Conservation (phyloP, 30 jellyfish, hydroid and myxozoan genomes). For the Turritopsis dohrnii region DNA sequence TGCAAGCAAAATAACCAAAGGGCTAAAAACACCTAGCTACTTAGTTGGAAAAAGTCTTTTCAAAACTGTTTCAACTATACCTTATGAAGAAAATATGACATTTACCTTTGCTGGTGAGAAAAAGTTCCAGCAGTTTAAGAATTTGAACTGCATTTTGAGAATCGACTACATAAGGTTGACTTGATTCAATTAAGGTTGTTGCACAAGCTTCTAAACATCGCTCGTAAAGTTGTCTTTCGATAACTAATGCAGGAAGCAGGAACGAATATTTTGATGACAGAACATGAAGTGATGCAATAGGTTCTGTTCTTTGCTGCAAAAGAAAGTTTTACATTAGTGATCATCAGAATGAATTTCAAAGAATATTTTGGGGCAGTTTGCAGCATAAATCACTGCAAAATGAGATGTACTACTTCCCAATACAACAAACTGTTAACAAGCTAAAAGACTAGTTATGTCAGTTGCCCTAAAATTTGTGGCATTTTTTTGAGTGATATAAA, state of each 20-base stretch:
- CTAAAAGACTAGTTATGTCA: too few relatives aligned
- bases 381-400: too few relatives aligned
- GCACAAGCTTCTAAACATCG: constrained; percentile 54
- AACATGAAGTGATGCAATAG: constrained; percentile 66
- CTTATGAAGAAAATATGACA: not conserved
- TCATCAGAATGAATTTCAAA: not conserved
- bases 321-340: not conserved
- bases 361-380: too few relatives aligned
- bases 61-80: too few relatives aligned
- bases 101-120: constrained; percentile 63
- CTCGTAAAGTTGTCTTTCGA: constrained; percentile 66
- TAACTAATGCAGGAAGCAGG: constrained; percentile 57
- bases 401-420: too few relatives aligned
- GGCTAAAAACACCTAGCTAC: too few relatives aligned
- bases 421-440: too few relatives aligned
- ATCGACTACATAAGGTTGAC: constrained; percentile 81
- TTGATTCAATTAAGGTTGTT: constrained; percentile 49
- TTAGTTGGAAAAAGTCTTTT: too few relatives aligned
- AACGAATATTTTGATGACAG: constrained; percentile 63
- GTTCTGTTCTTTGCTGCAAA: constrained; percentile 73
- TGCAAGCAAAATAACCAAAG: too few relatives aligned
- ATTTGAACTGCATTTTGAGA: constrained; percentile 83
- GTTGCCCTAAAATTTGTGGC: too few relatives aligned
- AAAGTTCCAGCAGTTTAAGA: constrained; percentile 66
- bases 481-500: too few relatives aligned